phyloP scores from a whole-genome alignment of 92 coral and sea anemone species.

The Epizoanthus rinbou region DNA sequence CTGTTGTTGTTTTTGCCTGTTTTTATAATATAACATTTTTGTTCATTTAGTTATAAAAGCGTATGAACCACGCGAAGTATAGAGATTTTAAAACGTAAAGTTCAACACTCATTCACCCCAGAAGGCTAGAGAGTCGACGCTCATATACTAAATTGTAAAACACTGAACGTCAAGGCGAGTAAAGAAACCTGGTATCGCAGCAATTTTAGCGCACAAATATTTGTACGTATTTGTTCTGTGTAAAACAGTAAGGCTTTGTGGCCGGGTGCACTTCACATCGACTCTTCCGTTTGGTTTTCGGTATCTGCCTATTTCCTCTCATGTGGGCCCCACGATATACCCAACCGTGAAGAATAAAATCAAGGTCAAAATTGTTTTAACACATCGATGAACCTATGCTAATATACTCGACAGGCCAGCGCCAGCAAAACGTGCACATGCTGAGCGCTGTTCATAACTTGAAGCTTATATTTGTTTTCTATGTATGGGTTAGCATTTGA shows the following conservation, averaged over 20 bases:
- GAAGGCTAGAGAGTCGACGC: not conserved
- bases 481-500: slow-evolving; percentile 20
- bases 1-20: slow-evolving; percentile 1
- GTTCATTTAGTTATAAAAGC: not conserved
- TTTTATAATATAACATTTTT: not conserved
- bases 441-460: slow-evolving; percentile 6
- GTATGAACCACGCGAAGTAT: not conserved
- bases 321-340: not conserved
- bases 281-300: slow-evolving; percentile 37
- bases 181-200: slow-evolving; percentile 23
- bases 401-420: not conserved
- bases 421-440: not conserved
- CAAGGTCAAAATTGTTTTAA: not conserved
- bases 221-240: slow-evolving; percentile 40
- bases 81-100: not conserved
- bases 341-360: not conserved
- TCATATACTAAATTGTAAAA: slow-evolving; percentile 4
- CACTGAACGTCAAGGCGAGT: not conserved
- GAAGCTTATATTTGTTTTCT: slow-evolving; percentile 16
- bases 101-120: not conserved
- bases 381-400: not conserved
- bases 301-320: not conserved
- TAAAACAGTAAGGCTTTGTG: slow-evolving; percentile 40
- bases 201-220: slow-evolving; percentile 39
- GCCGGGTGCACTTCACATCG: not conserved